Percentiles rank a stretch among this genome's conserved stretches.
Evolutionary conservation across 2,888 invertebrate genomes (phyloP).

Genomic region (Heliconius sara): DNA sequence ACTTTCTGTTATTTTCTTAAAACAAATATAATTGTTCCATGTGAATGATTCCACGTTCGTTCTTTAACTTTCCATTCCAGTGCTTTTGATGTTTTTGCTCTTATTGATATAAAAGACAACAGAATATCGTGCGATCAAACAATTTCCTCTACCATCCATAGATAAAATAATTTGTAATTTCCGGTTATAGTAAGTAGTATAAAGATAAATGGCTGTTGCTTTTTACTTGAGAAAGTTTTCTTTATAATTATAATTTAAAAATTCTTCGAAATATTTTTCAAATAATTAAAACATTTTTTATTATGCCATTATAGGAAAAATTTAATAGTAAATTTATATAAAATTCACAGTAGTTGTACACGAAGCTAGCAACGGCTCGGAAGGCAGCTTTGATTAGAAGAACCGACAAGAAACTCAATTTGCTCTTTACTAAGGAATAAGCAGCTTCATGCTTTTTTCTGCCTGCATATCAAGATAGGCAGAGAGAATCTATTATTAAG

Average conservation of each 20-base stretch:
- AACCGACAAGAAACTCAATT: too few species aligned
- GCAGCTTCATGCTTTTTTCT: too few species aligned
- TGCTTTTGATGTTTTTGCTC: conserved; percentile 19
- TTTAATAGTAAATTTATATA: too few species aligned
- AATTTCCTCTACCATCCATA: conserved; percentile 24
- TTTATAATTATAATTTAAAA: neutral
- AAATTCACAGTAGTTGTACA: too few species aligned
- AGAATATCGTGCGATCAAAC: conserved; percentile 15
- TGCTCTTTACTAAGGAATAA: too few species aligned
- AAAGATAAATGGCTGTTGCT: neutral
- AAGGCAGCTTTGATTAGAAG: too few species aligned
- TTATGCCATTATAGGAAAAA: too few species aligned
- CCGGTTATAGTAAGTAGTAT: neutral
- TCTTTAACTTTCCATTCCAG: conserved; percentile 16
- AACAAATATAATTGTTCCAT: conserved; percentile 17
- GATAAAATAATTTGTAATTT: conserved; percentile 24
- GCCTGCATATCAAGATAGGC: too few species aligned
- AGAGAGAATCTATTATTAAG: too few species aligned
- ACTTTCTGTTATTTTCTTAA: conserved; percentile 3
- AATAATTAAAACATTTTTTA: too few species aligned
- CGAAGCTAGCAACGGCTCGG: too few species aligned
- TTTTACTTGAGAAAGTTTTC: neutral
- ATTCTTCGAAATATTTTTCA: neutral
- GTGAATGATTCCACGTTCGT: conserved; percentile 13
- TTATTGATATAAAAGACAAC: conserved; percentile 14